phyloP scores from a whole-genome alignment of 2,113 vertebrate species.

The Fulmarus glacialis region DNA sequence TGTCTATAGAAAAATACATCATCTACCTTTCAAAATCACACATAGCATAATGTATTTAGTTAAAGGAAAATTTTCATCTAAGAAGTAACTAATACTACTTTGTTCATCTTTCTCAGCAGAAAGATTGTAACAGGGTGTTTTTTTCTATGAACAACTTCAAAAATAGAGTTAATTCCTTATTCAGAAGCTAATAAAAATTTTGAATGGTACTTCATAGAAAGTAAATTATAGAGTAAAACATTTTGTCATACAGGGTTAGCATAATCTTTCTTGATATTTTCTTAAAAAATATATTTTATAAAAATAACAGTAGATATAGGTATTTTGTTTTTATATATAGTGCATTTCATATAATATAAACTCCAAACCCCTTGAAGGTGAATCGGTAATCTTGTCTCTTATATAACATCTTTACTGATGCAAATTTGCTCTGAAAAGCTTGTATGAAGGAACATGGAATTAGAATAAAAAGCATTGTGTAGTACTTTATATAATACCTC shows the following conservation, averaged over 20 bases:
- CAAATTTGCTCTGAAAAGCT: not conserved
- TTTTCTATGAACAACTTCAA: slow-evolving; percentile 28
- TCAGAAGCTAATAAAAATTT: slow-evolving; percentile 40
- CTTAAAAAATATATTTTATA: not conserved
- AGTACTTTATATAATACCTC: not conserved
- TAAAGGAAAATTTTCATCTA: not conserved
- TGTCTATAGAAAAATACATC: not conserved
- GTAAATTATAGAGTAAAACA: slow-evolving; percentile 34
- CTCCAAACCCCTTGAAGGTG: not conserved
- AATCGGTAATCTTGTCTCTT: not conserved
- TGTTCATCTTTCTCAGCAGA: slow-evolving; percentile 27
- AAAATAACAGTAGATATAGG: not conserved
- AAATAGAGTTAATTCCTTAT: slow-evolving; percentile 48
- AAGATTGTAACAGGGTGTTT: slow-evolving; percentile 38
- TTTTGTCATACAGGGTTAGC: not conserved
- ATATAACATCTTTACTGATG: not conserved
- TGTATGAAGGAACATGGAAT: not conserved
- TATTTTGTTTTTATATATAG: not conserved
- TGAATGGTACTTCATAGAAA: slow-evolving; percentile 19
- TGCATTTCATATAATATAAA: not conserved
- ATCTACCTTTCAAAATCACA: not conserved
- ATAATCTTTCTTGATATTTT: slow-evolving; percentile 50
- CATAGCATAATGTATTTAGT: slow-evolving; percentile 10
- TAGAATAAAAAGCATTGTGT: not conserved
- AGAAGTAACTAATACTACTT: not conserved